Conservation (phyloP, 2,113 vertebrate genomes). For the Nesoenas mayeri region DNA sequence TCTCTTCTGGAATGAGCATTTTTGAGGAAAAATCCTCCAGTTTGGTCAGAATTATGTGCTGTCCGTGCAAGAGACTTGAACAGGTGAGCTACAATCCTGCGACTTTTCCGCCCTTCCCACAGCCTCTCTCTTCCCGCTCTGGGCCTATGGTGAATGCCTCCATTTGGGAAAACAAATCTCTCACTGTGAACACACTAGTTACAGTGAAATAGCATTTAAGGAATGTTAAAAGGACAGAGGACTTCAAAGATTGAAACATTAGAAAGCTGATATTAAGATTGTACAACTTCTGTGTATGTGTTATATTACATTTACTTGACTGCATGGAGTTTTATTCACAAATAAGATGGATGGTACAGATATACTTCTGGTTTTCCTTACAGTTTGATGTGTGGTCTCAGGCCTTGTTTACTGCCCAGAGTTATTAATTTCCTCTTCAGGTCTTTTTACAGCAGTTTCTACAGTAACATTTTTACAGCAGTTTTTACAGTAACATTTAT, state of each 20-base stretch:
- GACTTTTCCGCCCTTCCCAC: not conserved
- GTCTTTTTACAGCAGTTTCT: not conserved
- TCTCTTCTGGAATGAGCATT: not conserved
- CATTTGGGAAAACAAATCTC: not conserved
- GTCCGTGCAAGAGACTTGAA: not conserved
- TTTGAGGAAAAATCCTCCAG: not conserved
- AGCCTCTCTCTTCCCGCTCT: not conserved
- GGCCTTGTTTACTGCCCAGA: constrained; percentile 1
- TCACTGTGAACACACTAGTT: not conserved
- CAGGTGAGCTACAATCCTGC: not conserved
- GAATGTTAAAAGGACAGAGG: constrained; percentile 5
- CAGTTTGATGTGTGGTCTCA: constrained; percentile 13
- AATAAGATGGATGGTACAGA: not conserved
- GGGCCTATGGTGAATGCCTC: not conserved
- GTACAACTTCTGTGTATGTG: not conserved
- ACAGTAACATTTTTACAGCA: not conserved
- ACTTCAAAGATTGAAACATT: constrained; percentile 29
- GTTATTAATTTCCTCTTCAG: constrained; percentile 35
- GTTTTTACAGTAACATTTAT: not conserved
- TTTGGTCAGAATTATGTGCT: not conserved
- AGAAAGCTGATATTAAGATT: constrained; percentile 28
- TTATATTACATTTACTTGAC: not conserved
- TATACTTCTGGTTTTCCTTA: constrained; percentile 15
- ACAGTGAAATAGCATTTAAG: constrained; percentile 31
- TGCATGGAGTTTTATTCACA: not conserved